A percentile compares a stretch with the other conserved stretches of the same genome.
These are phyloP conservation scores for Toxotes chatareus DNA, from an alignment of 2,113 vertebrate genomes.

Conservation along the genomic window DNA sequence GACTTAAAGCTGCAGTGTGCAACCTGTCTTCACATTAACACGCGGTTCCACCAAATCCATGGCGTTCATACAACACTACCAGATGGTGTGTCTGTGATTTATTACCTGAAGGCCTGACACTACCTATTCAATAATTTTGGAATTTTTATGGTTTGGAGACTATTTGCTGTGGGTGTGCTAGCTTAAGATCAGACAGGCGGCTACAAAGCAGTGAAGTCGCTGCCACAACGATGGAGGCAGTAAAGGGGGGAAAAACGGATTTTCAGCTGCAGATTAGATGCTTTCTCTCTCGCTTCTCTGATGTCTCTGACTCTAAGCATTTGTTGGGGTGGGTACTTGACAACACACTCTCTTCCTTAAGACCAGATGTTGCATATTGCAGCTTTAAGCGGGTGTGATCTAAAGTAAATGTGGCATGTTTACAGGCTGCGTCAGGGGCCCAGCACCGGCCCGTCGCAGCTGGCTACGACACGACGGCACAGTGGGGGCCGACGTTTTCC, in stretches of 20 bases:
- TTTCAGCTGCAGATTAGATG: background rate
- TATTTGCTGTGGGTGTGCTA: background rate
- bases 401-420: background rate
- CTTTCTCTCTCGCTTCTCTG: background rate
- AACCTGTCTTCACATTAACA: background rate
- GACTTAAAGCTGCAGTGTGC: background rate
- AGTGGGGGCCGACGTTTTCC: background rate
- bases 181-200: too few relatives aligned
- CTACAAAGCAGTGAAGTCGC: background rate
- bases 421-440: background rate
- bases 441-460: background rate
- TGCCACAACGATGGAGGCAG: background rate
- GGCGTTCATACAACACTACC: background rate
- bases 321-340: background rate
- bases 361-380: background rate
- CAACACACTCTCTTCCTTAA: background rate
- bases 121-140: background rate
- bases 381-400: background rate
- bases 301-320: background rate
- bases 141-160: background rate
- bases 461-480: background rate
- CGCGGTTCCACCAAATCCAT: background rate
- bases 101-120: background rate
- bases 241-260: background rate
- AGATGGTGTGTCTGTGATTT: background rate